Evolutionary conservation across 2,113 vertebrate species (phyloP).

Genomic region (Cynoglossus semilaevis): DNA sequence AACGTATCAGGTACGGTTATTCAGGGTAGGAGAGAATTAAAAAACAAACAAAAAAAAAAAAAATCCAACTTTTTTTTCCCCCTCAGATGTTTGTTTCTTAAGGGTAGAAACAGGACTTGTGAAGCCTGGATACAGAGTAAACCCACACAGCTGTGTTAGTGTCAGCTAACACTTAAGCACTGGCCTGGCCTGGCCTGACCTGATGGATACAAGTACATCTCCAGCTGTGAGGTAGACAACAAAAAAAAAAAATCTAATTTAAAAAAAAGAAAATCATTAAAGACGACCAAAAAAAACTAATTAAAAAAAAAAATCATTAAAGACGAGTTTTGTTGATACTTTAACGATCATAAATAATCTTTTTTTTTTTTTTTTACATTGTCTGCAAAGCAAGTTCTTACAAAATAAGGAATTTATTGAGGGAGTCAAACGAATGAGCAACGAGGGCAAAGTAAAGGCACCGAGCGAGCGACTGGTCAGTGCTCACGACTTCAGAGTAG

Average conservation of each 20-base stretch:
- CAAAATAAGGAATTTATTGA: too few relatives aligned
- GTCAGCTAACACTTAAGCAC: slow-evolving; percentile 28
- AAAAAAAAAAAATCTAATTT: slow-evolving; percentile 13
- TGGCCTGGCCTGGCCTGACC: slow-evolving; percentile 33
- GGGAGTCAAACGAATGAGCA: too few relatives aligned
- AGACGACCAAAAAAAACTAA: slow-evolving; percentile 25
- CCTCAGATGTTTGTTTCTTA: too few relatives aligned
- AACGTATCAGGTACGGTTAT: too few relatives aligned
- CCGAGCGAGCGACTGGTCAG: slow-evolving; percentile 7
- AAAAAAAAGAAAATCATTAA: slow-evolving; percentile 11
- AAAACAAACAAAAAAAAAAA: too few relatives aligned
- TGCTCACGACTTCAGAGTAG: slow-evolving; percentile 21
- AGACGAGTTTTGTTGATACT: neutral
- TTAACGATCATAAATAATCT: slow-evolving; percentile 6
- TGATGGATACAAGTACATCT: slow-evolving; percentile 27
- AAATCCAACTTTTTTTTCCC: too few relatives aligned
- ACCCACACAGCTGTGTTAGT: slow-evolving; percentile 31
- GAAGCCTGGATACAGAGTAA: slow-evolving; percentile 7
- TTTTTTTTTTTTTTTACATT: too few relatives aligned
- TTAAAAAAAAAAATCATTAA: slow-evolving; percentile 18
- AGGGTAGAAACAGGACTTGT: neutral
- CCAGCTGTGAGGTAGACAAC: slow-evolving; percentile 37
- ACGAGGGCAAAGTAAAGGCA: too few relatives aligned
- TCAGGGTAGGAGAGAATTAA: too few relatives aligned
- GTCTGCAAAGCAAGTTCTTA: slow-evolving; percentile 11